Conservation (phyloP, 1,140 invertebrate genomes). For the Drosophila ogumai region DNA sequence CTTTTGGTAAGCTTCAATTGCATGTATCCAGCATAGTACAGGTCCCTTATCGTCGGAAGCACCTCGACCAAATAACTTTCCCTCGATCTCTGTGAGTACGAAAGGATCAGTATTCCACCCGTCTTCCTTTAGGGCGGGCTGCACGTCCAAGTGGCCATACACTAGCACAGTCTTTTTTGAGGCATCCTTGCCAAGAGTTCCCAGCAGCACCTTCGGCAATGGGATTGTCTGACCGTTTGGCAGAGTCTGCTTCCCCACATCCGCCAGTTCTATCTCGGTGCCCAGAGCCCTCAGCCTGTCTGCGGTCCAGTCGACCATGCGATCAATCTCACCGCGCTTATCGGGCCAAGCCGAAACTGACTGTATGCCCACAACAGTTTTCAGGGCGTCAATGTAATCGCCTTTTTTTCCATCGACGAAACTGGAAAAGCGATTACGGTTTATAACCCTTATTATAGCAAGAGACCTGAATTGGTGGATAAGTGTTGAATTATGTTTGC, state of each 20-base stretch:
- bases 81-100: constrained; percentile 93
- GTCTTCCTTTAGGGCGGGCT: constrained; percentile 95
- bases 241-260: constrained; percentile 92
- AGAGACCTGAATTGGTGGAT: constrained; percentile 6
- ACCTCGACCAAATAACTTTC: constrained; percentile 96
- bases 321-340: constrained; percentile 85
- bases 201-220: constrained; percentile 96
- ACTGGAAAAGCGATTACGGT: constrained; percentile 56
- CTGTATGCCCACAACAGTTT: constrained; percentile 96
- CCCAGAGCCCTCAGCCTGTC: constrained; percentile 91
- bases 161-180: constrained; percentile 96
- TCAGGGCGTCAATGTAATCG: constrained; percentile 91
- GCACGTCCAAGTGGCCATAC: constrained; percentile 99
- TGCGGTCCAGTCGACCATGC: constrained; percentile 91
- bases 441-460: constrained; percentile 25
- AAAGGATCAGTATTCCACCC: constrained; percentile 99
- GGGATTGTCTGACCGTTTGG: constrained; percentile 90
- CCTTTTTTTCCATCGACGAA: constrained; percentile 67
- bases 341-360: constrained; percentile 95
- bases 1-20: constrained; percentile 94
- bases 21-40: constrained; percentile 97
- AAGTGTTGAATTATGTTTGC: constrained; percentile 5
- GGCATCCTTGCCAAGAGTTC: constrained; percentile 92
- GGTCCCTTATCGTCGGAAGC: constrained; percentile 98
- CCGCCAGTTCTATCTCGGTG: constrained; percentile 90